Conservation (phyloP, 2,797 vertebrate genomes). For the Sarcophilus harrisii region DNA sequence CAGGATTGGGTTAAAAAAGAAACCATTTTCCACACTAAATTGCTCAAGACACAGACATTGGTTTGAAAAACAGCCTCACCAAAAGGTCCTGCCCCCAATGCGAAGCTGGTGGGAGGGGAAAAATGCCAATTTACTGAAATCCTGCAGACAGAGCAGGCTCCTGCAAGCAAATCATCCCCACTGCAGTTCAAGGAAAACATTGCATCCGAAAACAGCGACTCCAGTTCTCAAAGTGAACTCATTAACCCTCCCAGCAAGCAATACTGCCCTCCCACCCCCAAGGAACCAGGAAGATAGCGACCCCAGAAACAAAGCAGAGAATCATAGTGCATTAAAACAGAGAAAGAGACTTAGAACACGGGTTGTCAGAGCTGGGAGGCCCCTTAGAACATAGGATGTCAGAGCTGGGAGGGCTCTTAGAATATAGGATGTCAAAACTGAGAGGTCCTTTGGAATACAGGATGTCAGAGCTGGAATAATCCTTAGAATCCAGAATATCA, state of each 20-base stretch:
- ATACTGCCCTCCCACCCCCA: neutral
- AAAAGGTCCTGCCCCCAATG: constrained; percentile 10
- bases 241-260: fast-evolving
- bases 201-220: neutral
- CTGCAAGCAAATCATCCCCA: fast-evolving
- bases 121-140: neutral
- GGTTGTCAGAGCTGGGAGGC: neutral
- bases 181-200: constrained; percentile 12
- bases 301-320: neutral
- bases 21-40: neutral
- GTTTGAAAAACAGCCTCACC: neutral
- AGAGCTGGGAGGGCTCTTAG: neutral
- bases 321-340: neutral
- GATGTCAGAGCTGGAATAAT: neutral
- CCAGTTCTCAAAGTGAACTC: neutral
- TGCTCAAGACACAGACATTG: constrained; percentile 17
- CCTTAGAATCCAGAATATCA: neutral
- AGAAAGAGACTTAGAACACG: neutral
- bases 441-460: no score
- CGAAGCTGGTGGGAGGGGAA: neutral
- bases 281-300: neutral
- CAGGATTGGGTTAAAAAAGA: neutral
- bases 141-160: neutral
- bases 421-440: neutral
- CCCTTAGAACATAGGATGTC: neutral